phyloP scores from a whole-genome alignment of 2,888 invertebrate genomes.

The Cotesia congregata region DNA sequence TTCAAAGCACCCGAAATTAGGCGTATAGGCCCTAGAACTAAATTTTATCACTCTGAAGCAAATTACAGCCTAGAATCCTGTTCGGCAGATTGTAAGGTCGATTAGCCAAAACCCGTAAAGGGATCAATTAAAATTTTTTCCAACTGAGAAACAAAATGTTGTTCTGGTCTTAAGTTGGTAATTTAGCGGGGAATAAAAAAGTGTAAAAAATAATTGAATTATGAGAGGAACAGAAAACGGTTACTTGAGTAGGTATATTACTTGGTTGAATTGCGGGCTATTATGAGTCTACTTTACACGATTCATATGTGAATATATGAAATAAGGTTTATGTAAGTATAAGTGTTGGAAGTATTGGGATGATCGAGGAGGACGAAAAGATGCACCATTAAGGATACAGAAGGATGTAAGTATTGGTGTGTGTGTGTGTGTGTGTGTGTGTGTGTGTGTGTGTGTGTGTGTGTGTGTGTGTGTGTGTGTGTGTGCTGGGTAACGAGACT shows the following conservation, averaged over 20 bases:
- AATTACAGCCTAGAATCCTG: too few relatives aligned
- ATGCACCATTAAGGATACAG: too few relatives aligned
- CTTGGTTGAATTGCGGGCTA: constrained; percentile 13
- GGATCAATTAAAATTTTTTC: too few relatives aligned
- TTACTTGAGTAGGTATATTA: constrained; percentile 16
- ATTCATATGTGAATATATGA: constrained; percentile 8
- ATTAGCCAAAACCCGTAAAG: too few relatives aligned
- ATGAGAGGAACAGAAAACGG: constrained; percentile 4
- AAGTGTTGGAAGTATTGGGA: neutral
- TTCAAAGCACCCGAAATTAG: too few relatives aligned
- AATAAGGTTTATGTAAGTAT: neutral
- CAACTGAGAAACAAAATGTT: too few relatives aligned
- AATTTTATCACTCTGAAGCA: too few relatives aligned
- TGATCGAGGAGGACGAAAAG: neutral
- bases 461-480: constrained; percentile 32
- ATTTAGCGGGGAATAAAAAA: neutral
- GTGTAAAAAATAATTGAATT: neutral
- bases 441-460: constrained; percentile 34
- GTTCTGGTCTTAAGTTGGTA: neutral
- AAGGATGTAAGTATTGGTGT: neutral
- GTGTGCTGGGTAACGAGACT: constrained; percentile 50
- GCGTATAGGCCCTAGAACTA: too few relatives aligned
- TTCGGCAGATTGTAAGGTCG: too few relatives aligned
- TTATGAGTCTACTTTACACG: constrained; percentile 23
- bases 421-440: constrained; percentile 33